Evolutionary conservation across 2,797 vertebrate genomes (phyloP).

Genomic region (Enteromius afrohamiltoni): DNA sequence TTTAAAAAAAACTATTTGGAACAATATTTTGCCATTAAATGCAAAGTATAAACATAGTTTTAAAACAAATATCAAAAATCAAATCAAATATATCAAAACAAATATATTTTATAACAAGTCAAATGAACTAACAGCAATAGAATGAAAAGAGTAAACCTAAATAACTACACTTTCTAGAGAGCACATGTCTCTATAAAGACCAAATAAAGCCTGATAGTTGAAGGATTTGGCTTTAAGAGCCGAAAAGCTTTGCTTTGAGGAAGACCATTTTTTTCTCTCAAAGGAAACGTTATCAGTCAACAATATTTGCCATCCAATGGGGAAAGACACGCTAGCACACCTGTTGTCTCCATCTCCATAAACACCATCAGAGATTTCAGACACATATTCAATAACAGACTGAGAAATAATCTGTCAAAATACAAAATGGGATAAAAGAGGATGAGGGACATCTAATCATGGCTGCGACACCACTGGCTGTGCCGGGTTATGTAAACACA

Average conservation of each 20-base stretch:
- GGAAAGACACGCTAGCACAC: not conserved
- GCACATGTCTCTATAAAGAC: not conserved
- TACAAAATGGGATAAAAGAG: slow-evolving; percentile 4
- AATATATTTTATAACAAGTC: too few species aligned
- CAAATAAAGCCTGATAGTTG: not conserved
- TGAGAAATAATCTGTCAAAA: slow-evolving; percentile 34
- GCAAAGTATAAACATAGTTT: not conserved
- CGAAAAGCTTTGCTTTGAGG: not conserved
- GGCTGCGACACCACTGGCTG: not conserved
- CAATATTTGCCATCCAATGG: not conserved
- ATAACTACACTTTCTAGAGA: not conserved
- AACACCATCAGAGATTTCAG: slow-evolving; percentile 19
- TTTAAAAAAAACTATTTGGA: not conserved
- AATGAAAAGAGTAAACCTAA: not conserved
- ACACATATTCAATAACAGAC: slow-evolving; percentile 43
- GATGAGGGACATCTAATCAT: slow-evolving; percentile 3
- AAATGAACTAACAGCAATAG: not conserved
- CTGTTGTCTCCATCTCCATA: slow-evolving; percentile 7
- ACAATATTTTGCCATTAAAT: not conserved
- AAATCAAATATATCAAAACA: too few species aligned
- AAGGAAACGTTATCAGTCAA: not conserved
- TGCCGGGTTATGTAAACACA: slow-evolving; percentile 26
- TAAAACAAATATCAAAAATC: too few species aligned
- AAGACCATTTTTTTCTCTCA: not conserved
- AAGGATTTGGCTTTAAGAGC: not conserved